A percentile compares a stretch with the other conserved stretches of the same genome.
phyloP scores from a whole-genome alignment of 2,888 invertebrate species.

The Theretra japonica region DNA sequence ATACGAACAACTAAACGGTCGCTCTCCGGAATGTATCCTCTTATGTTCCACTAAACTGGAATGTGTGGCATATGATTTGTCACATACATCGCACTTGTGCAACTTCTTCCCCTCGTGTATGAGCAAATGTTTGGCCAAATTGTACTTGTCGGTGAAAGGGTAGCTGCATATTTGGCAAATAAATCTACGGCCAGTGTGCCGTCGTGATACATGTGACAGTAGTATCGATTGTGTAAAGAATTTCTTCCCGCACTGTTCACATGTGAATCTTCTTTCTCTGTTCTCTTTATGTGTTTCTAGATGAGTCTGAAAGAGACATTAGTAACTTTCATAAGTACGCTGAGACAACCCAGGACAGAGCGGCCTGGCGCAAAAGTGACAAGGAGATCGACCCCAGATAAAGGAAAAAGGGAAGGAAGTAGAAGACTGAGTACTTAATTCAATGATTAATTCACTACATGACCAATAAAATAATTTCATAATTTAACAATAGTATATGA shows the following conservation, averaged over 20 bases:
- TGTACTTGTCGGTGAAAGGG: constrained; percentile 74
- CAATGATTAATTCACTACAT: too few species aligned
- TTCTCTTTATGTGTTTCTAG: constrained; percentile 73
- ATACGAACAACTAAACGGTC: constrained; percentile 66
- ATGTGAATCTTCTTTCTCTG: constrained; percentile 66
- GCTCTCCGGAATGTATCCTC: constrained; percentile 75
- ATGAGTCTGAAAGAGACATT: constrained; percentile 60
- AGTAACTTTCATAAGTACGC: neutral
- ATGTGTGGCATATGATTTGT: constrained; percentile 65
- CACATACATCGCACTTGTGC: constrained; percentile 72
- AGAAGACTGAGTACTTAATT: too few species aligned
- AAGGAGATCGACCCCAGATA: too few species aligned
- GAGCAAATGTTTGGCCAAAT: constrained; percentile 69
- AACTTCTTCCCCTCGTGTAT: constrained; percentile 73
- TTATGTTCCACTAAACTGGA: constrained; percentile 69
- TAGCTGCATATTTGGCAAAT: constrained; percentile 73
- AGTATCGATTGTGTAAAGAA: constrained; percentile 70
- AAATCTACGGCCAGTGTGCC: constrained; percentile 67
- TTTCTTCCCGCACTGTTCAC: constrained; percentile 76
- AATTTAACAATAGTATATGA: too few species aligned
- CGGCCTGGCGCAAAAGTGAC: too few species aligned
- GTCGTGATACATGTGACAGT: constrained; percentile 60
- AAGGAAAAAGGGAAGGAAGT: too few species aligned
- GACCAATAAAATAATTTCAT: too few species aligned
- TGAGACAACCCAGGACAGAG: too few species aligned